Evolutionary conservation across 2,113 vertebrate genomes (phyloP).

Genomic region (Alligator mississippiensis): DNA sequence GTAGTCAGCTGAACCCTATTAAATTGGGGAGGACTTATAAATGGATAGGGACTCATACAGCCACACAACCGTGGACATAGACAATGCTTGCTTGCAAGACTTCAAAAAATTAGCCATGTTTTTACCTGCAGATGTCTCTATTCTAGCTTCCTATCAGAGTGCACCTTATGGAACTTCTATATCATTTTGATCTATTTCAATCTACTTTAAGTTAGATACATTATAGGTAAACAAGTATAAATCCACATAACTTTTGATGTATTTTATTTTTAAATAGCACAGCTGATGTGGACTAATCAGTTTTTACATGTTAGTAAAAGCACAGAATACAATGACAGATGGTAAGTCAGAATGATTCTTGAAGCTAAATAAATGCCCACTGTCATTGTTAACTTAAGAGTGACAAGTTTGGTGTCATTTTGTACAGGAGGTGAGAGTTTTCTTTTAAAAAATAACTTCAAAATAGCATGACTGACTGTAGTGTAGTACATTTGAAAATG

Average conservation of each 20-base stretch:
- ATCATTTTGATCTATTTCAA: background rate
- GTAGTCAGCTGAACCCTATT: no score
- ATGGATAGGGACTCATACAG: no score
- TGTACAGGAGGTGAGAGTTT: background rate
- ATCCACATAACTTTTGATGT: constrained; percentile 30
- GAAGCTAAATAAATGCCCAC: constrained; percentile 48
- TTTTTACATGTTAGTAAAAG: constrained; percentile 54
- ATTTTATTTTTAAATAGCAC: constrained; percentile 57
- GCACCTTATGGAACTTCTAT: background rate
- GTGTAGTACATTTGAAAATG: background rate
- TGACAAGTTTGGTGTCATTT: constrained; percentile 49
- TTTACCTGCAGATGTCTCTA: no score
- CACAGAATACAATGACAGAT: constrained; percentile 59
- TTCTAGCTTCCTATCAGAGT: background rate
- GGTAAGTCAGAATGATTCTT: constrained; percentile 53
- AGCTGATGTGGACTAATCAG: constrained; percentile 59
- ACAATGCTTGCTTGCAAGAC: no score
- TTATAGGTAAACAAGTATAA: constrained; percentile 50
- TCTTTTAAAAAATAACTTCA: constrained; percentile 7
- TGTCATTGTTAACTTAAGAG: constrained; percentile 41
- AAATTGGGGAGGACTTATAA: no score
- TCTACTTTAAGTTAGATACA: constrained; percentile 39
- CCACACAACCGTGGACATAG: no score
- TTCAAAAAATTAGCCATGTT: no score
- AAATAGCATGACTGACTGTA: constrained; percentile 9